These are phyloP conservation scores for Drosophila orosa DNA, from an alignment of 1,140 invertebrate genomes.

Conservation along the genomic window DNA sequence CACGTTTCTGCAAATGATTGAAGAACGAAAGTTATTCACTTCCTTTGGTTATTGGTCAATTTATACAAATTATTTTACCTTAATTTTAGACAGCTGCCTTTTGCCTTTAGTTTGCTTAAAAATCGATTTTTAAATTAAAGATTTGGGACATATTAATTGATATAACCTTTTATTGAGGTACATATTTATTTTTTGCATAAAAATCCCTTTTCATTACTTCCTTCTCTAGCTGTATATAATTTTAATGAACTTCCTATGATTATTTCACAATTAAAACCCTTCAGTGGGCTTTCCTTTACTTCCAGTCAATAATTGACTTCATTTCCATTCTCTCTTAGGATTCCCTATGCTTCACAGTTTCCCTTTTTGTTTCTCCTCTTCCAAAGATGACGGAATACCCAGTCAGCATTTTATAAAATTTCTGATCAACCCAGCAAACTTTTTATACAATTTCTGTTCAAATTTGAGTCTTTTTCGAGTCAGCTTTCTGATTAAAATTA, in stretches of 20 bases:
- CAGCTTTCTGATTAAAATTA: no score
- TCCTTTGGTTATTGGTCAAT: constrained; percentile 50
- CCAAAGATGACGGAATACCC: constrained; percentile 7
- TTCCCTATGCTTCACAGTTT: constrained; percentile 3
- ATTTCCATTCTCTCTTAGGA: not conserved
- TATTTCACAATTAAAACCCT: not conserved
- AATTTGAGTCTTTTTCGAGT: no score
- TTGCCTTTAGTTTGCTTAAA: not conserved
- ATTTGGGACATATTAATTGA: not conserved
- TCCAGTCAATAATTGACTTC: not conserved
- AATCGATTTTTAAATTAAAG: not conserved
- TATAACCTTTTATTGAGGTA: no score
- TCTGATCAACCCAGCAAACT: no score
- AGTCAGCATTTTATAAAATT: no score
- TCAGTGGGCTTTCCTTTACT: not conserved
- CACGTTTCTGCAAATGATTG: constrained; percentile 21
- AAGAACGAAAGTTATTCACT: constrained; percentile 35
- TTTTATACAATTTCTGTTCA: no score
- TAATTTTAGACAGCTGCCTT: not conserved
- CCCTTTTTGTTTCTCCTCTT: not conserved
- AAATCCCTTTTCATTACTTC: no score
- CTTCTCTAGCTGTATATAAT: not conserved
- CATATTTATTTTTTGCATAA: no score
- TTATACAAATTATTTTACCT: constrained; percentile 43
- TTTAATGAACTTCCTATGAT: not conserved